These are phyloP conservation scores for Brachionus rubens DNA, from an alignment of 1,140 invertebrate genomes.

Conservation along the genomic window DNA sequence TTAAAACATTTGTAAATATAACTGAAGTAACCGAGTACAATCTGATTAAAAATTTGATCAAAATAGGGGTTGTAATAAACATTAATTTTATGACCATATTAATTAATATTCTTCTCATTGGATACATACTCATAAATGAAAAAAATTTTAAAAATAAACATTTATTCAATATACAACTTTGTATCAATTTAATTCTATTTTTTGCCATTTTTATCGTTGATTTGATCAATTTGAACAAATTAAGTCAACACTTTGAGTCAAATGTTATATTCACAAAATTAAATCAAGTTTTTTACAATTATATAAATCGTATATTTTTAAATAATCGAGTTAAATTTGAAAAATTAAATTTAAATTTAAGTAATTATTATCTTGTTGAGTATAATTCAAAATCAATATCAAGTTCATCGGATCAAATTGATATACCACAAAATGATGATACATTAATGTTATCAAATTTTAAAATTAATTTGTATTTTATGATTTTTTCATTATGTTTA, in stretches of 20 bases:
- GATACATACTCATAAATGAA: background rate
- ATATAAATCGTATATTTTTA: background rate
- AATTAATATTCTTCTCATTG: background rate
- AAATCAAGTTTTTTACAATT: background rate
- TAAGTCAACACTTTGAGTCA: background rate
- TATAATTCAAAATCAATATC: background rate
- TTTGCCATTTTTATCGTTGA: background rate
- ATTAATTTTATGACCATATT: constrained; percentile 6
- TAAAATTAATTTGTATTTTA: constrained; percentile 7
- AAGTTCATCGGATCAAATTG: background rate
- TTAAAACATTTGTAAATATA: background rate
- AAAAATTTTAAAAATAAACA: background rate
- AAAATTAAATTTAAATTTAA: background rate
- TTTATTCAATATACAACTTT: background rate
- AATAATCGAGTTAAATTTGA: background rate
- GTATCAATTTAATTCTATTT: background rate
- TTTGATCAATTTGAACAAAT: background rate
- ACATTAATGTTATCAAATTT: background rate
- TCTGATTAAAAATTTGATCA: constrained; percentile 4
- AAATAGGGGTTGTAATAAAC: background rate
- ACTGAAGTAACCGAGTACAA: constrained; percentile 21
- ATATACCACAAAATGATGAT: background rate
- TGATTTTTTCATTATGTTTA: constrained; percentile 13
- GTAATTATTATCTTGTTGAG: background rate
- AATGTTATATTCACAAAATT: background rate